Evolutionary conservation across 2,888 invertebrate species (phyloP), one percentile per base, ranked within the genome.

Genomic region (Andricus quercusramuli): DNA sequence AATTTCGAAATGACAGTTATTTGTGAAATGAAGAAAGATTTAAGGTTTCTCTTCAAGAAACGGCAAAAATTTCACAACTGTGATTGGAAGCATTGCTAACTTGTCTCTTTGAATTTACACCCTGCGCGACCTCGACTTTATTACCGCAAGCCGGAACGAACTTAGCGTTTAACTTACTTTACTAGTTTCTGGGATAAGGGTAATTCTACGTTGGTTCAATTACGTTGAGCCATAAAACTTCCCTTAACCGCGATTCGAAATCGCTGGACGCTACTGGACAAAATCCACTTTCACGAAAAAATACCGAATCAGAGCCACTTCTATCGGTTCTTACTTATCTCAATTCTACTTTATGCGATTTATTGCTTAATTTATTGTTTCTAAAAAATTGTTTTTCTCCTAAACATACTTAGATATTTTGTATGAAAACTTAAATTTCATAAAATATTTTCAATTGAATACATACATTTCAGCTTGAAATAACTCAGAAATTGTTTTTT

Each of bases 141-240:
- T 77, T 77, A 77, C 77, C 37, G 13, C 22, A 15, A 44, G n/a
- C 37, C 22, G 37, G 37, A 64, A n/a, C 37, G 22, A 77, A 77
- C 59, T 77, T 62, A 64, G 37, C 59, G 77, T 62, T 62, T 77
- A 77, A 77, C 62, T 62, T 77, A 70, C 68, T 77, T 62, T 77
- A 77, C 62, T 77, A 59, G 59, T 77, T 77, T 77, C 77, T 59
- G n/a, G 62, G 44, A 77, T 62, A 37, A 77, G 77, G 77, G 77
- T 64, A 62, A 77, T 77, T 77, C 29, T 62, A 64, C 64, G 37
- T 64, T 77, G 77, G 37, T 77, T 77, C 62, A 77, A 77, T 77
- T 77, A 77, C 59, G 22, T 17, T 11, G 1, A 22, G 59, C 37
- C 20, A 25, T 77, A 77, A 77, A 77, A 77, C n/a, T 47, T 77